Evolutionary conservation across 2,888 invertebrate genomes (phyloP), one percentile per base, ranked within the genome.

Genomic region (Chalcosyrphus nemorum): DNA sequence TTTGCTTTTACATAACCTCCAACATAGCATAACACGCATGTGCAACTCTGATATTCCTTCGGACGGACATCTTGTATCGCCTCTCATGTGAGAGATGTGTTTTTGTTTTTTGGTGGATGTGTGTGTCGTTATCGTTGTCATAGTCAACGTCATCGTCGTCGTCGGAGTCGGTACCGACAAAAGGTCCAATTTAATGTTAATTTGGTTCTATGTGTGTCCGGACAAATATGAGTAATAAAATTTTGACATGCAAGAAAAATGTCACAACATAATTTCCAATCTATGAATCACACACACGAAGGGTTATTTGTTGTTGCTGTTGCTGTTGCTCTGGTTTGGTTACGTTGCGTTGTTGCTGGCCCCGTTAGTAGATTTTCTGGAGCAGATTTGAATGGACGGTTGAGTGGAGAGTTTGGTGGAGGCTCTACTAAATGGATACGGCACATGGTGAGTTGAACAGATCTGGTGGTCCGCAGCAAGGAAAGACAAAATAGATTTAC

Each of bases 211-310:
- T 85, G 81, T 85, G 85, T 86, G 86, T 86, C 56, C 78, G 85
- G 78, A 85, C 85, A 85, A 85, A 87, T 86, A 87, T 87, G 87
- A 87, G 86, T 87, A 87, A 87, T 87, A 87, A 87, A 87, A 87
- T 87, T 87, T 86, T 87, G 86, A 87, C 87, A 87, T 87, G 87
- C 87, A 86, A 87, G 87, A 87, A 84, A 86, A 87, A 87, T 87
- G 87, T 87, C 87, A 87, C 87, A 87, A 87, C 87, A 87, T 87
- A 87, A 87, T 87, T 87, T 87, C 81, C 86, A 76, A 86, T 86
- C 86, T 85, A 87, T 87, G 87, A 87, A 87, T 87, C 87, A 87
- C 84, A 86, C 81, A 84, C 86, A 80, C 80, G 82, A 72, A 86
- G 80, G 81, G 86, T 81, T 77, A 72, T 75, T 43, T 52, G 66